phyloP scores from a whole-genome alignment of 2,113 vertebrate genomes.

The Neodontobutis hainanensis region DNA sequence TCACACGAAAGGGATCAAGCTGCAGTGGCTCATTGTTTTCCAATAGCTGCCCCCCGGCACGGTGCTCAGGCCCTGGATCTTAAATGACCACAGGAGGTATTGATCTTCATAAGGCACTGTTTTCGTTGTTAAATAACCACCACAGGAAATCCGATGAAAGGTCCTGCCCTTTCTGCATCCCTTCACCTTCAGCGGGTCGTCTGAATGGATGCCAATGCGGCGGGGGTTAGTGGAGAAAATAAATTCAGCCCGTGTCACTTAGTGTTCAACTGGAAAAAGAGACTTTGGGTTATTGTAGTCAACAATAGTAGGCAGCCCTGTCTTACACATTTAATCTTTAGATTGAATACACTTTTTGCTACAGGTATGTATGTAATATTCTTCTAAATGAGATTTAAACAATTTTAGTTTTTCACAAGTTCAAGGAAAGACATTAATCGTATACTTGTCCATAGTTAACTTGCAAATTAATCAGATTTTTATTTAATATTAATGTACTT shows the following conservation, averaged over 20 bases:
- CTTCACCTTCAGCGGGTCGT: slow-evolving; percentile 31
- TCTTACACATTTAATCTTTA: too few species aligned
- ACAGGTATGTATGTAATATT: too few species aligned
- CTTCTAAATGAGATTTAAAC: too few species aligned
- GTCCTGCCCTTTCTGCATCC: slow-evolving; percentile 62
- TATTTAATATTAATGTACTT: too few species aligned
- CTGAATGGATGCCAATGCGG: slow-evolving; percentile 25
- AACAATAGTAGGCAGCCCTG: too few species aligned
- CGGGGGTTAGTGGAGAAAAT: slow-evolving; percentile 10
- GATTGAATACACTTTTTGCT: too few species aligned
- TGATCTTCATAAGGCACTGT: slow-evolving; percentile 69
- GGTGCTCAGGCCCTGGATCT: slow-evolving; percentile 59
- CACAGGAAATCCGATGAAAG: slow-evolving; percentile 64
- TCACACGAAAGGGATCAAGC: slow-evolving; percentile 64
- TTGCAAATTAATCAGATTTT: too few species aligned
- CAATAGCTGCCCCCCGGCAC: slow-evolving; percentile 58
- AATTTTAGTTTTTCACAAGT: too few species aligned
- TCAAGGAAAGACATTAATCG: too few species aligned
- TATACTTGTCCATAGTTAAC: too few species aligned
- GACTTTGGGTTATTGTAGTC: not conserved
- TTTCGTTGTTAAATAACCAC: slow-evolving; percentile 68
- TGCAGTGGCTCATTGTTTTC: slow-evolving; percentile 68
- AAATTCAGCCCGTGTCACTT: slow-evolving; percentile 34
- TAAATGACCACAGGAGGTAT: slow-evolving; percentile 67
- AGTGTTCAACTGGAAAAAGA: not conserved